These are phyloP conservation scores for Leptinotarsa juncta DNA, from an alignment of 2,888 invertebrate genomes.

Conservation along the genomic window DNA sequence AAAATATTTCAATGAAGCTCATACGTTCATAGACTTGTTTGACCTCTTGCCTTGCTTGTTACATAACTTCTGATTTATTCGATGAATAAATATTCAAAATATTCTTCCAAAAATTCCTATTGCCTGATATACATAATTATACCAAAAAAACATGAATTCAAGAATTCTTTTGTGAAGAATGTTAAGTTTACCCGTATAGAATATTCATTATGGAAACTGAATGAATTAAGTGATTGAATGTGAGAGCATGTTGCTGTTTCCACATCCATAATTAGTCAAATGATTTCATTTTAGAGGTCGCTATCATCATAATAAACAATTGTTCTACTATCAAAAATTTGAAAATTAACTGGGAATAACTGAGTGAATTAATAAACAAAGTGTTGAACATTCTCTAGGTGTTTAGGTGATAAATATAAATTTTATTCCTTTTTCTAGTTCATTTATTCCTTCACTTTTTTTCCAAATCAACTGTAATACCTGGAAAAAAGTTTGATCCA, in stretches of 20 bases:
- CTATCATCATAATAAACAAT: background rate
- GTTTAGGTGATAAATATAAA: too few species aligned
- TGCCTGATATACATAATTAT: background rate
- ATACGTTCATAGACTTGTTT: background rate
- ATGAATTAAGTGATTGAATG: background rate
- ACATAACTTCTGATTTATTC: constrained; percentile 9
- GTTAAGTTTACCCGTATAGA: background rate
- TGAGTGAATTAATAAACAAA: too few species aligned
- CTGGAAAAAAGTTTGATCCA: too few species aligned
- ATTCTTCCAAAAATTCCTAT: background rate
- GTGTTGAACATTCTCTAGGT: too few species aligned
- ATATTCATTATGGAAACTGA: background rate
- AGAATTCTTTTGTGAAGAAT: background rate
- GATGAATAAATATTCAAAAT: background rate
- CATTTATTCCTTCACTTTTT: too few species aligned
- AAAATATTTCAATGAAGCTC: constrained; percentile 5
- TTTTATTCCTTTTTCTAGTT: too few species aligned
- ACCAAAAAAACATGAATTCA: background rate
- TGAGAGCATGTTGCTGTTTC: background rate
- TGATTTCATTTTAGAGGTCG: background rate
- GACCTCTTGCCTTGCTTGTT: constrained; percentile 12
- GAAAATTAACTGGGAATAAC: background rate
- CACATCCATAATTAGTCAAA: background rate
- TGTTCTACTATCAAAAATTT: background rate
- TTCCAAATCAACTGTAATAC: too few species aligned